Percentiles rank a stretch among this genome's conserved stretches.
Evolutionary conservation across 2,113 vertebrate species (phyloP).

Genomic region (Forbesichthys papilliferus): DNA sequence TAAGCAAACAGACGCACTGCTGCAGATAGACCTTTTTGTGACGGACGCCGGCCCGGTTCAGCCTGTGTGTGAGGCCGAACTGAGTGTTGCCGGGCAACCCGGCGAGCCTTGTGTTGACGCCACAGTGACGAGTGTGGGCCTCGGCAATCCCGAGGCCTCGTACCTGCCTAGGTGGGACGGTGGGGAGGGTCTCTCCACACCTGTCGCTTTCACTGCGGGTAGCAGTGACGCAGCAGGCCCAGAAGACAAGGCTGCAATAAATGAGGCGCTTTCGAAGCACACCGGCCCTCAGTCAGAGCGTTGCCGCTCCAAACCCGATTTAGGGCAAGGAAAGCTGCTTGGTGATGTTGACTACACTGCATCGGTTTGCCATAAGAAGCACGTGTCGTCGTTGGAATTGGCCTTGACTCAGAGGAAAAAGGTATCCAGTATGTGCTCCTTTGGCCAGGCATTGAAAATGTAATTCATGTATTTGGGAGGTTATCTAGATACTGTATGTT

Average conservation of each 20-base stretch:
- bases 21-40: not conserved
- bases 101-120: not conserved
- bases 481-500: too few relatives aligned
- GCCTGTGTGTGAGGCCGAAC: not conserved
- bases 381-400: slow-evolving; percentile 75
- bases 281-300: not conserved
- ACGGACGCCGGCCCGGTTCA: not conserved
- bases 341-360: slow-evolving; percentile 49
- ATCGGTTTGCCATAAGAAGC: slow-evolving; percentile 66
- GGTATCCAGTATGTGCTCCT: slow-evolving; percentile 3
- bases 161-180: not conserved
- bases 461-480: slow-evolving; percentile 2
- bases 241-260: slow-evolving; percentile 2
- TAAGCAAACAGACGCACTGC: not conserved
- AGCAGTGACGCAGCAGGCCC: not conserved
- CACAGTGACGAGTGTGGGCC: not conserved
- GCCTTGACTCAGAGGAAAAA: slow-evolving; percentile 4
- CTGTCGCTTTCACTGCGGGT: not conserved
- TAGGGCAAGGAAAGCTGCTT: not conserved
- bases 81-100: not conserved
- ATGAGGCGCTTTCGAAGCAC: not conserved
- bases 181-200: too few relatives aligned
- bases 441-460: slow-evolving; percentile 5
- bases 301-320: not conserved
- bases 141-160: not conserved